A percentile compares a stretch with the other conserved stretches of the same genome.
Evolutionary conservation across 37 sponge, comb jelly and placozoan species (phyloP).

Genomic region (Chondrosia reniformis): DNA sequence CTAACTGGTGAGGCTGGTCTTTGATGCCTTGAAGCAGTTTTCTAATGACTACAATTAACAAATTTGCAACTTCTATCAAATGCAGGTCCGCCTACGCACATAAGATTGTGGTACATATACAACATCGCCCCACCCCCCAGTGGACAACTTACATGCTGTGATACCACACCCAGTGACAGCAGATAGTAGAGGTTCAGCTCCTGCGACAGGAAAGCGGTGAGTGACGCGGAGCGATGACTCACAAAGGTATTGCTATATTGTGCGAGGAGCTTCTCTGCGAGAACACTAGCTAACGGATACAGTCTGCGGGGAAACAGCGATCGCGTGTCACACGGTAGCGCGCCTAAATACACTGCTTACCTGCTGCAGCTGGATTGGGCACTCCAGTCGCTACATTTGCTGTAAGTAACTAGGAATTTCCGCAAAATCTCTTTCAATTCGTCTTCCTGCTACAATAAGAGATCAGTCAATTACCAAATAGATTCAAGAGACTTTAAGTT

Average conservation of each 20-base stretch:
- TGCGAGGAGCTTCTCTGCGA: slow-evolving; percentile 53
- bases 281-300: slow-evolving; percentile 43
- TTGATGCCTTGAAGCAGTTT: slow-evolving; percentile 14
- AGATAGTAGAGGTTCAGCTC: slow-evolving; percentile 49
- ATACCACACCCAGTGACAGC: slow-evolving; percentile 36
- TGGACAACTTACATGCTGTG: slow-evolving; percentile 68
- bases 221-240: not conserved
- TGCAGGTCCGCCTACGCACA: slow-evolving; percentile 37
- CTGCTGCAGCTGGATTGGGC: too few species aligned
- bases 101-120: not conserved
- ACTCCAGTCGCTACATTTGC: too few species aligned
- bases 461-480: too few species aligned
- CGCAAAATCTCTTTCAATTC: slow-evolving; percentile 47
- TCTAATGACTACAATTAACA: slow-evolving; percentile 61
- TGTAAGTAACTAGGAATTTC: slow-evolving; percentile 13
- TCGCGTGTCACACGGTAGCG: too few species aligned
- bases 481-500: too few species aligned
- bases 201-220: slow-evolving; percentile 51
- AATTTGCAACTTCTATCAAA: slow-evolving; percentile 62
- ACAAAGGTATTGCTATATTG: slow-evolving; percentile 53
- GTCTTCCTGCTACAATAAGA: not conserved
- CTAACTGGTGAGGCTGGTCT: slow-evolving; percentile 16
- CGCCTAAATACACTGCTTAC: too few species aligned
- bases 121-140: not conserved
- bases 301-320: not conserved